Evolutionary conservation across 2,888 invertebrate species (phyloP).

Genomic region (Thysanoteuthis rhombus): DNA sequence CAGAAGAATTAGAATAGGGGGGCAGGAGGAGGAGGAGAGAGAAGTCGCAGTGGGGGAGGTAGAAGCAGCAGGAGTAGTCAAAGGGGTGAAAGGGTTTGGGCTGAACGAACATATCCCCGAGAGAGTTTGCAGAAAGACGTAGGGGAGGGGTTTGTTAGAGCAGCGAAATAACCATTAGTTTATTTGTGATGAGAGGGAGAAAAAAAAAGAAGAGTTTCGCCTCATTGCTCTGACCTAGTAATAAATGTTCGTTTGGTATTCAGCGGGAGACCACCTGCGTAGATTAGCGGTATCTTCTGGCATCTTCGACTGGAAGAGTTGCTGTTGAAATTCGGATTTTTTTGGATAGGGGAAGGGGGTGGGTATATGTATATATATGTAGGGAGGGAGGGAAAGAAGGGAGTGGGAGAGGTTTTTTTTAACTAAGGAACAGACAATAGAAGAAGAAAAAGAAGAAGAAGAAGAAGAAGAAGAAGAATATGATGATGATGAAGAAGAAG

Average conservation of each 20-base stretch:
- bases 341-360: neutral
- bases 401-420: no score
- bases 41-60: neutral
- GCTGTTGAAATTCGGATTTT: neutral
- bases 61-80: neutral
- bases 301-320: neutral
- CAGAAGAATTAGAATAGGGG: neutral
- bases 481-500: no score
- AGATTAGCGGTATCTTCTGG: neutral
- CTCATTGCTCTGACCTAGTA: neutral
- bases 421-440: neutral
- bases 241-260: neutral
- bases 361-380: neutral
- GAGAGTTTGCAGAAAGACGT: neutral
- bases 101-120: neutral
- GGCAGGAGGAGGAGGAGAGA: neutral
- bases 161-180: neutral
- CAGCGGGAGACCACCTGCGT: constrained; percentile 12
- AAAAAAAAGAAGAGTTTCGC: neutral
- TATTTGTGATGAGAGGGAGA: neutral
- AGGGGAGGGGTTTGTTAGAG: neutral
- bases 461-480: neutral
- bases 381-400: neutral
- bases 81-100: neutral
- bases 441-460: neutral